Evolutionary conservation across 2,797 vertebrate species (phyloP).

Genomic region (Clarias platycephalus): DNA sequence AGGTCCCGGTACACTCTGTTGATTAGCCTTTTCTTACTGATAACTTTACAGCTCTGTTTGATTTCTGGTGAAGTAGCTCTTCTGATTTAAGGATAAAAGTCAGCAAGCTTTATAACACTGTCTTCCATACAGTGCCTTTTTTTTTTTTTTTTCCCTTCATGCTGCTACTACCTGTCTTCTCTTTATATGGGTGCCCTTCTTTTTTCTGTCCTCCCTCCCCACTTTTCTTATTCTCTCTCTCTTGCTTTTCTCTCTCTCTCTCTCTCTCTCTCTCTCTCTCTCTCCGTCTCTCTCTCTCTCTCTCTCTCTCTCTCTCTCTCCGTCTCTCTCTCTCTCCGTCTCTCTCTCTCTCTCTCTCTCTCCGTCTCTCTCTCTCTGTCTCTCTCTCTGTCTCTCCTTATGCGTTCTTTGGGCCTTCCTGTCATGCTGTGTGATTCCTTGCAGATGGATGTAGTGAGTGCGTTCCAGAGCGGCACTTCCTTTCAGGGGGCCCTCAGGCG

Average conservation of each 20-base stretch:
- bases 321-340: conserved; percentile 56
- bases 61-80: not conserved
- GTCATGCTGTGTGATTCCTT: conserved; percentile 99
- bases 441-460: conserved; percentile 99
- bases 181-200: conserved; percentile 71
- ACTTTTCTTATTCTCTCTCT: conserved; percentile 51
- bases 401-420: conserved; percentile 79
- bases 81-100: conserved; percentile 9
- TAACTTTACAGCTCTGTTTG: not conserved
- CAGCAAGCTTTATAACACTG: conserved; percentile 29
- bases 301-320: conserved; percentile 55
- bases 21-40: conserved; percentile 66
- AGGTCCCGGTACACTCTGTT: conserved; percentile 37
- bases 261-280: conserved; percentile 61
- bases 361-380: conserved; percentile 56
- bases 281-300: conserved; percentile 53
- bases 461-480: conserved; percentile 99
- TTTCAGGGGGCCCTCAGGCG: conserved; percentile 99
- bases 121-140: conserved; percentile 65
- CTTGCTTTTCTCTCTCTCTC: conserved; percentile 49
- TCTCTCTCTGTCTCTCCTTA: conserved; percentile 68
- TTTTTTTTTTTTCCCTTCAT: conserved; percentile 53
- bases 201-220: conserved; percentile 56
- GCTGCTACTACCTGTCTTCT: conserved; percentile 66
- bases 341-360: conserved; percentile 47